Evolutionary conservation across 1,140 invertebrate genomes (phyloP).

Genomic region (Dysdera silvatica): DNA sequence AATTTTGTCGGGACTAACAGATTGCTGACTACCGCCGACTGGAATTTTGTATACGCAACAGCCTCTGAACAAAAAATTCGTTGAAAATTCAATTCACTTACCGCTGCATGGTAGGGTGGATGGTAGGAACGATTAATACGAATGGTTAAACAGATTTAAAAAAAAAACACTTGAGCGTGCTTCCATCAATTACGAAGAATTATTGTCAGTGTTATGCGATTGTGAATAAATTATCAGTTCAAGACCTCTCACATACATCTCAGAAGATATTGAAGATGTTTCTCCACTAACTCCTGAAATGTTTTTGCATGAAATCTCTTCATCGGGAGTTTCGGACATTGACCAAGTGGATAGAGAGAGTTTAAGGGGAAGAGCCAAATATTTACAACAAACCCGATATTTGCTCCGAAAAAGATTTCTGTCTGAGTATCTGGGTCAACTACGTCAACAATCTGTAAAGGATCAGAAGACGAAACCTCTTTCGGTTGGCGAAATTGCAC

Average conservation of each 20-base stretch:
- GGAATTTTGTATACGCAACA: slow-evolving; percentile 35
- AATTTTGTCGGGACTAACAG: slow-evolving; percentile 39
- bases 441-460: neutral
- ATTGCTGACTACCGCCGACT: slow-evolving; percentile 33
- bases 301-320: neutral
- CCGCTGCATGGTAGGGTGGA: slow-evolving; percentile 36
- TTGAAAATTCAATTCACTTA: slow-evolving; percentile 44
- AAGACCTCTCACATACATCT: slow-evolving; percentile 22
- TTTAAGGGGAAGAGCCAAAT: neutral
- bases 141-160: neutral
- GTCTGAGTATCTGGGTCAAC: neutral
- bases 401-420: neutral
- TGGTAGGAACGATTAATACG: slow-evolving; percentile 2
- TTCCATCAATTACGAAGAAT: slow-evolving; percentile 17
- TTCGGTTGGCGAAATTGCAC: neutral
- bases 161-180: neutral
- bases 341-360: neutral
- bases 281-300: neutral
- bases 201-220: slow-evolving; percentile 27
- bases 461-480: neutral
- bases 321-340: neutral
- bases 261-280: slow-evolving; percentile 19
- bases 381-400: neutral
- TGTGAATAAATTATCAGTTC: slow-evolving; percentile 26
- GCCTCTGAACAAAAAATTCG: slow-evolving; percentile 35